Evolutionary conservation across 2,888 invertebrate genomes (phyloP).

Genomic region (Drosophila cognata): DNA sequence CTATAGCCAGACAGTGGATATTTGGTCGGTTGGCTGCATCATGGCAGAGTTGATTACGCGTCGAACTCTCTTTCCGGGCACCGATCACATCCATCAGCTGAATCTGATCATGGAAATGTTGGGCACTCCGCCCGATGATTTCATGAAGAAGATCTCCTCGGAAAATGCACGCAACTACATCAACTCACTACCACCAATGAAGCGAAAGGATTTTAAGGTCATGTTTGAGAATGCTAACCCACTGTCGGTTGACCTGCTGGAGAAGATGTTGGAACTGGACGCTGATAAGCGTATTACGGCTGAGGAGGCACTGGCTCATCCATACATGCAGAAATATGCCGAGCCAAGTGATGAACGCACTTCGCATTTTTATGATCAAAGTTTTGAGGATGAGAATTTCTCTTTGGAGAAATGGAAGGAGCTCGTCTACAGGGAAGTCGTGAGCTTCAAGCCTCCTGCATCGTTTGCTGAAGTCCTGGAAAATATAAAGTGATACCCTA

Average conservation of each 20-base stretch:
- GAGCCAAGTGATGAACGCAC: conserved; percentile 98
- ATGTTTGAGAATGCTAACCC: conserved; percentile 97
- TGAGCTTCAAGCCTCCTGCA: conserved; percentile 90
- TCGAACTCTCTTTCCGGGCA: conserved; percentile 97
- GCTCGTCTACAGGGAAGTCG: conserved; percentile 92
- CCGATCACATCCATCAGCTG: conserved; percentile 99
- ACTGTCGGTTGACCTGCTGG: conserved; percentile 95
- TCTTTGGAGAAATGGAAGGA: conserved; percentile 95
- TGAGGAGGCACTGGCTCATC: conserved; percentile 85
- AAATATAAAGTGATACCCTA: conserved; percentile 36
- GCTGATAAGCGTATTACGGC: conserved; percentile 96
- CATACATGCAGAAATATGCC: conserved; percentile 94
- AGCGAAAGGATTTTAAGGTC: conserved; percentile 93
- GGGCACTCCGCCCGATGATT: conserved; percentile 96
- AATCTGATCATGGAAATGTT: conserved; percentile 98
- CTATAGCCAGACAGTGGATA: conserved; percentile 99
- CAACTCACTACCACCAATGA: conserved; percentile 93
- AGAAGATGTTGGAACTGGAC: conserved; percentile 98
- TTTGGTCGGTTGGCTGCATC: conserved; percentile 99
- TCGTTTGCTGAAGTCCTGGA: conserved; percentile 70
- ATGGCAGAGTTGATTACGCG: conserved; percentile 98
- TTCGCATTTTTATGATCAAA: conserved; percentile 96
- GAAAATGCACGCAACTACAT: conserved; percentile 98
- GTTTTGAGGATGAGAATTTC: conserved; percentile 97
- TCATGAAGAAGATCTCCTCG: conserved; percentile 98